These are phyloP conservation scores for Sphecodes monilicornis DNA, from an alignment of 2,888 invertebrate genomes.

Conservation along the genomic window DNA sequence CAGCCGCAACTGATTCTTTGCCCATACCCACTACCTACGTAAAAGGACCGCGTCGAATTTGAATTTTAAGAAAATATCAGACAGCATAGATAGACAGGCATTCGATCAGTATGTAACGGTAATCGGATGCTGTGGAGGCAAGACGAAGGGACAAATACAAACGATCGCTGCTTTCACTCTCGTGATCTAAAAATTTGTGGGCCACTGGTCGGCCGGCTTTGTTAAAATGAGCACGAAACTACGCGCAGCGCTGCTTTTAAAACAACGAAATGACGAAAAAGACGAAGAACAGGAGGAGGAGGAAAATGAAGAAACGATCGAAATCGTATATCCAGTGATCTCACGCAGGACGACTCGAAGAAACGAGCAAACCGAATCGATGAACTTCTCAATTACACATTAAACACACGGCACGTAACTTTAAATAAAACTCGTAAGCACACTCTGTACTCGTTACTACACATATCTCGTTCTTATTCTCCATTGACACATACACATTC, in stretches of 20 bases:
- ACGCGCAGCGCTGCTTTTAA: not conserved
- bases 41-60: not conserved
- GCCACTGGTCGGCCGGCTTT: not conserved
- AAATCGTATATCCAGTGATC: constrained; percentile 16
- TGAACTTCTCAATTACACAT: constrained; percentile 57
- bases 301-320: constrained; percentile 10
- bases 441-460: constrained; percentile 74
- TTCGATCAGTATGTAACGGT: not conserved
- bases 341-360: constrained; percentile 9
- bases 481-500: constrained; percentile 71
- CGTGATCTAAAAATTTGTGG: not conserved
- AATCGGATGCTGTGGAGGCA: not conserved
- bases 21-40: not conserved
- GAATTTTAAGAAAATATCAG: not conserved
- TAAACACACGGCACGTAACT: constrained; percentile 79
- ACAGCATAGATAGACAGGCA: not conserved
- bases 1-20: not conserved
- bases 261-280: not conserved
- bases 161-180: not conserved
- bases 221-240: not conserved
- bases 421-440: constrained; percentile 78
- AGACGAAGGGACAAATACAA: not conserved
- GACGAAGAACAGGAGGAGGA: not conserved
- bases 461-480: constrained; percentile 65
- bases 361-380: constrained; percentile 1